Evolutionary conservation across 2,113 vertebrate species (phyloP), one percentile per base, ranked within the genome.

Genomic region (Marmota flaviventris): DNA sequence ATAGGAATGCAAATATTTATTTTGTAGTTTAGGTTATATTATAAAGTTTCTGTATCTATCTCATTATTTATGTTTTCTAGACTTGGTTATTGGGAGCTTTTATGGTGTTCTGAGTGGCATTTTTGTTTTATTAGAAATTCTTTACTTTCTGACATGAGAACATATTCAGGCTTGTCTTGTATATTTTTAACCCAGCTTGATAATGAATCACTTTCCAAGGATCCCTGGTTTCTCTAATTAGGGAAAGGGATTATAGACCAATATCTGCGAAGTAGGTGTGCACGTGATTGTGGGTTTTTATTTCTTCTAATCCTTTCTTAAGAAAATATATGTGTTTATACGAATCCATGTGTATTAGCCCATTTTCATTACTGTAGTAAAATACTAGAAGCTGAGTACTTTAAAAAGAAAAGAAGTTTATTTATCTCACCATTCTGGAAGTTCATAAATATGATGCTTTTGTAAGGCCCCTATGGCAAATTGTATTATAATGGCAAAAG

Each of bases 11-110:
- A 73, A 39, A 27, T 73, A 78, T 70, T 79, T 72, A 89, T 32
- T 90, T 89, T 90, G 13, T 24, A 78, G 0, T 96, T 97, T 93
- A 42, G 12, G 39, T 93, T 92, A 89, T 92, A 92, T 72, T 93
- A 89, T 32, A 90, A 85, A 93, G 56, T 61, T 84, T 63, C 76
- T 67, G 20, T 45, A 18, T 77, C 53, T 45, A 18, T 77, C 45
- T 53, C 16, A 4, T 70, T 78, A 14, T 53, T 89, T 4, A 90
- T 73, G n/a, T 9, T 32, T 14, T 85, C 56, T 22, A 65, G 4
- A 81, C 82, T 95, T 88, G 32, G 24, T 25, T 48, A 88, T 5
- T 69, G 3, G 4, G 53, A n/a, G 20, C 45, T 85, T 22, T 78
- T 85, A 61, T 4, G 69, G 1, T 78, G 58, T 27, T 34, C 24